Conservation (phyloP, 1,140 invertebrate genomes). For the Cryptotermes secundus region DNA sequence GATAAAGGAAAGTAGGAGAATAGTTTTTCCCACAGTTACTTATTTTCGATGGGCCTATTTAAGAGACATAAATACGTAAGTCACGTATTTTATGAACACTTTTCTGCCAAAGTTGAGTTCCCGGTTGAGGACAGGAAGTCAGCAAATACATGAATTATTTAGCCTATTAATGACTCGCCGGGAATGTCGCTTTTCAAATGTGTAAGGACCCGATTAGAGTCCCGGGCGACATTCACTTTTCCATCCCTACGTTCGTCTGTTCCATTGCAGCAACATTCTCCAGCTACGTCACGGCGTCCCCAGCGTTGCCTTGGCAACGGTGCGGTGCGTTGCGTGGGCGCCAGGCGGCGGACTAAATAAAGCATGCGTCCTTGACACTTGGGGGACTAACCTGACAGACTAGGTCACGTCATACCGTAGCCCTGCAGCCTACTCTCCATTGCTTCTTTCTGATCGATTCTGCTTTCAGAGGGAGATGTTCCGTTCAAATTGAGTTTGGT, state of each 20-base stretch:
- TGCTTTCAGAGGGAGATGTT: neutral
- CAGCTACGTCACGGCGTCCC: neutral
- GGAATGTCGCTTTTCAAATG: neutral
- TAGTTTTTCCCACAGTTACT: no score
- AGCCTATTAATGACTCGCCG: neutral
- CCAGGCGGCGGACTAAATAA: conserved; percentile 10
- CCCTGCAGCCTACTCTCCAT: neutral
- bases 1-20: no score
- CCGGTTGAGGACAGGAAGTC: neutral
- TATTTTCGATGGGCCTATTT: no score
- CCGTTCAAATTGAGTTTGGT: no score
- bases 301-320: neutral
- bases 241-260: neutral
- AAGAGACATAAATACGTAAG: no score
- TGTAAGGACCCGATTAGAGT: neutral
- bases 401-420: neutral
- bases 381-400: neutral
- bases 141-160: neutral
- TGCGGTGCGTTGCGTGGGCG: neutral
- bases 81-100: no score
- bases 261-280: neutral
- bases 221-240: neutral
- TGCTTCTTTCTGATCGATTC: neutral
- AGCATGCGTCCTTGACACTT: conserved; percentile 11
- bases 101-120: no score